phyloP scores from a whole-genome alignment of 1,140 invertebrate genomes.

The Coptotermes formosanus region DNA sequence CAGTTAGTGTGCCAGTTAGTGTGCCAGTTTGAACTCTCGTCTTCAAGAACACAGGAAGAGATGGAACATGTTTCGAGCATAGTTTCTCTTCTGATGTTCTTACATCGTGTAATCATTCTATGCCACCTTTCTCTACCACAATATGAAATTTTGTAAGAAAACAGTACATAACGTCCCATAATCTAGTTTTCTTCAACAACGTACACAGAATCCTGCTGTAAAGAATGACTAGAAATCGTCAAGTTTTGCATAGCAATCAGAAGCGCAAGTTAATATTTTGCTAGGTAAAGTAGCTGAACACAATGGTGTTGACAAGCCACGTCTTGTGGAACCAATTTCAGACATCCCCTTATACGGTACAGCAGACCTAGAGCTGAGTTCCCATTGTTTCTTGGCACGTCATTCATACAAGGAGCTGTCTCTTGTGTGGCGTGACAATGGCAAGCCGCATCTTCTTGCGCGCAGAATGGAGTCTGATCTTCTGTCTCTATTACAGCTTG shows the following conservation, averaged over 20 bases:
- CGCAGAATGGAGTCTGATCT: not conserved
- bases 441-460: not conserved
- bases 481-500: not conserved
- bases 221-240: not conserved
- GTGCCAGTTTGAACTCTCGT: not conserved
- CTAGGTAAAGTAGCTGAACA: not conserved
- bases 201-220: not conserved
- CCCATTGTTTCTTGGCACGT: not conserved
- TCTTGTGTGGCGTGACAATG: not conserved
- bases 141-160: not conserved
- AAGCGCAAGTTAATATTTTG: not conserved
- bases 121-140: not conserved
- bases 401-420: not conserved
- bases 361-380: not conserved
- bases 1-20: not conserved
- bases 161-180: not conserved
- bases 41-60: not conserved
- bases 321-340: slow-evolving; percentile 5
- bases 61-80: not conserved
- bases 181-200: not conserved
- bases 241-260: not conserved
- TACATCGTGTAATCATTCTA: not conserved
- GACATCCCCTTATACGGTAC: not conserved
- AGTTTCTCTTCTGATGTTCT: not conserved
- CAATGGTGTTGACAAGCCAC: not conserved